Evolutionary conservation across 2,888 invertebrate species (phyloP), one percentile per base, ranked within the genome.

Genomic region (Ormyrus labotus): DNA sequence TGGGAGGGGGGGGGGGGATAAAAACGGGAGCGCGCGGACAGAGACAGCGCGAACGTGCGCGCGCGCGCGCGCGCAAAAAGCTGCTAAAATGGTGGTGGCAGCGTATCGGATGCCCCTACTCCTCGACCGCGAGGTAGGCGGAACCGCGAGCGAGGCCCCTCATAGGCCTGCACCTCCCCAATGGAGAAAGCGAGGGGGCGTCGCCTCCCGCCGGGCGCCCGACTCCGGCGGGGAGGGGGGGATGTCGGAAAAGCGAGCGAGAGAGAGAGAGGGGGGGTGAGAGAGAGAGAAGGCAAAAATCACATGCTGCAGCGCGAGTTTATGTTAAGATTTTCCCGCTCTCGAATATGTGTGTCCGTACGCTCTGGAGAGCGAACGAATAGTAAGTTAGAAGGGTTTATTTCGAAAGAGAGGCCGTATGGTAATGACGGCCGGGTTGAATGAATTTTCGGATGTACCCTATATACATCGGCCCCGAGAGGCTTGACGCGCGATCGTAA

Each of bases 271-370:
- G 75, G 19, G n/a, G 7, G 60, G 63, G 51, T 53, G 47, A 58
- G 63, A 63, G n/a, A 61, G 48, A 51, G 11, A 57, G 74, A 48
- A 11, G 11, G 60, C 70, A 65, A 75, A 74, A 67, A 76, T 76
- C 76, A 50, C 53, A 68, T n/a, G 64, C 57, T 19, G 13, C 55
- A 6, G 53, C n/a, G 65, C 57, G 67, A 67, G 50, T 67, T 58
- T 75, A 77, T 64, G 64, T 57, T 58, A 77, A 70, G 70, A 70
- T 57, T 77, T 70, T 77, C 51, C 13, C 55, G 34, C 34, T 34
- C 34, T 34, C 34, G 34, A 34, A 34, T 34, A 4, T 34, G 34
- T 34, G 34, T 34, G 34, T 19, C 2, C 19, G 47, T 48, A 70
- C 8, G 48, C n/a, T 45, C n/a, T n/a, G 9, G 64, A 9, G 64